Base-by-base conservation (phyloP, 1,140 invertebrate species). In the Sminthurinus signatus region DNA sequence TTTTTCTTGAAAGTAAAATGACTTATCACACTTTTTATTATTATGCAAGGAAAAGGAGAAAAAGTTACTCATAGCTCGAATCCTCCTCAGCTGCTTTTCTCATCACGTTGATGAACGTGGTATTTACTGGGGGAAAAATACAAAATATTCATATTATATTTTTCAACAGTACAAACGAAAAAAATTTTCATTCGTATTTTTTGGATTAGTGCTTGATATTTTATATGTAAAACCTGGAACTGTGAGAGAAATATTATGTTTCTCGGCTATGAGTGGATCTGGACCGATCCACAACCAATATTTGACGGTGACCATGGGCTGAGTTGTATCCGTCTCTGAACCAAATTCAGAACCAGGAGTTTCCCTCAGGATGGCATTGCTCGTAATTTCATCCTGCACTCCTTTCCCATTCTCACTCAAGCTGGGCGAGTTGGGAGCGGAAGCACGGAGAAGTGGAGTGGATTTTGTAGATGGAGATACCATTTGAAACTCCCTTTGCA, bases 261-360 rank as follows among this genome's bases (percentile, higher is more conserved):
- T 87, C 69, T 87, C 84, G 29, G 87, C 86, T 10, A 89, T 84
- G 17, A 57, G 52, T 8, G 70, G 72, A 72, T 91, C 88, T 56
- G 85, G 88, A 46, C 88, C 88, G 4, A 91, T 84, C 89, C 89
- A 92, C 3, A 91, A 78, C 0, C 88, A 88, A 75, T 92, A 92
- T 0, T 86, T 88, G 48, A 91, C 19, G 14, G 29, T 56, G 5
- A 23, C 31, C 28, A 56, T 39, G 32, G 3, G 8, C 5, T 8
- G 4, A 48, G 44, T 48, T 5, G 44, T 10, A n/a, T 48, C 44
- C n/a, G n/a, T n/a, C n/a, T 42, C 10, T 12, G n/a, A 10, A n/a
- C n/a, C n/a, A 10, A n/a, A 42, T 42, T 10, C n/a, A n/a, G 39
- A 42, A 12, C 10, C 39, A 42, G 39, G 39, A 10, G 39, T n/a